These are phyloP conservation scores for Ophion ellenae DNA, from an alignment of 2,888 invertebrate species.

Conservation along the genomic window DNA sequence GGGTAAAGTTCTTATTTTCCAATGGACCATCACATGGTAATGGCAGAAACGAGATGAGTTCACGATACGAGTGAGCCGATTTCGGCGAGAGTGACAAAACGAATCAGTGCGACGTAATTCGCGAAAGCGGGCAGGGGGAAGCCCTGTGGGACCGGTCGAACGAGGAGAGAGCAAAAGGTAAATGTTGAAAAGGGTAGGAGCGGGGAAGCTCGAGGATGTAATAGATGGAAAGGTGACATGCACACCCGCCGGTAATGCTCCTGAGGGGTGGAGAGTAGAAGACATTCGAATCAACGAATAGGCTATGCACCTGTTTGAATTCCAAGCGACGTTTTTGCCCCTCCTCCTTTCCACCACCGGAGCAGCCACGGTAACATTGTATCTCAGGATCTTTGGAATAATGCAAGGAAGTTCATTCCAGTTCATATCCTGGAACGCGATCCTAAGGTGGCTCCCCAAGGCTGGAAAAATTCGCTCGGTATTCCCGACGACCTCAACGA, in stretches of 20 bases:
- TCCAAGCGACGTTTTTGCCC: slow-evolving; percentile 43
- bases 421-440: slow-evolving; percentile 24
- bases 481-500: slow-evolving; percentile 25
- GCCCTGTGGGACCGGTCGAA: neutral
- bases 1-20: neutral
- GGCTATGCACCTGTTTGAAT: slow-evolving; percentile 54
- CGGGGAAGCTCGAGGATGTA: slow-evolving; percentile 28
- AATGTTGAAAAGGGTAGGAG: slow-evolving; percentile 11
- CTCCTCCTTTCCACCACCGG: neutral
- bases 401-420: slow-evolving; percentile 66
- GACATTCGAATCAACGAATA: slow-evolving; percentile 44
- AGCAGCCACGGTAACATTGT: slow-evolving; percentile 15
- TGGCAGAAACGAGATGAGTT: slow-evolving; percentile 16
- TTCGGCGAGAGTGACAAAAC: slow-evolving; percentile 31
- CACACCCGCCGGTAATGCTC: slow-evolving; percentile 48
- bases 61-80: neutral
- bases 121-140: neutral
- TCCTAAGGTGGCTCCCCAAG: neutral
- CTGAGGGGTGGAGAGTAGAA: slow-evolving; percentile 13
- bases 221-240: slow-evolving; percentile 56
- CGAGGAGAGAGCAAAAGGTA: slow-evolving; percentile 22
- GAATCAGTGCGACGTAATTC: slow-evolving; percentile 29
- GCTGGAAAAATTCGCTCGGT: slow-evolving; percentile 18
- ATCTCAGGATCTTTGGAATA: slow-evolving; percentile 63
- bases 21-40: neutral